Conservation (phyloP, 2,113 vertebrate genomes). For the Pterocles burchelli region DNA sequence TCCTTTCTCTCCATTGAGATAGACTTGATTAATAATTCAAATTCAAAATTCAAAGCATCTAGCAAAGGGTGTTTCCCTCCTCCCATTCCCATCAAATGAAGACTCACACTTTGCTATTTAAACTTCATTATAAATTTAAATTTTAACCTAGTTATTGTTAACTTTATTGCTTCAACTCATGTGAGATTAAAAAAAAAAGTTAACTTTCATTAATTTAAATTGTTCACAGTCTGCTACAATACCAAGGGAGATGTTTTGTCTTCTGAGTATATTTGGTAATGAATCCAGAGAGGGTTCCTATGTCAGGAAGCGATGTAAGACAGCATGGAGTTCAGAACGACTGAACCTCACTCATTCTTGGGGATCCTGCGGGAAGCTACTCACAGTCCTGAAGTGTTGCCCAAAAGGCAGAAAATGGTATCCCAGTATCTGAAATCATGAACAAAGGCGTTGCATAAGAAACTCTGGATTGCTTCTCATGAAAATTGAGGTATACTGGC, state of each 20-base stretch:
- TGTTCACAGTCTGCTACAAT: neutral
- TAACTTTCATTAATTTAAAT: neutral
- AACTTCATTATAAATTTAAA: neutral
- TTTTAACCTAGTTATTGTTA: neutral
- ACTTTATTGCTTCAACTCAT: neutral
- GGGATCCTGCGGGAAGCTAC: neutral
- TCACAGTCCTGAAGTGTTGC: neutral
- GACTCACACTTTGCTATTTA: neutral
- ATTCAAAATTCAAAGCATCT: neutral
- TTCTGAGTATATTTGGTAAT: neutral
- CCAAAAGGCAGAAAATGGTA: neutral
- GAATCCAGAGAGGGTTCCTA: neutral
- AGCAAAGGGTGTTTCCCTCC: neutral
- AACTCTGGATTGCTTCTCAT: neutral
- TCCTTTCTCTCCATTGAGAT: neutral
- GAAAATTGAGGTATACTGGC: neutral
- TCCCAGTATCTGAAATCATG: neutral
- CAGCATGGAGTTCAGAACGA: neutral
- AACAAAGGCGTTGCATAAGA: neutral
- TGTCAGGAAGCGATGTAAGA: neutral
- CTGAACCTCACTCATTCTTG: neutral
- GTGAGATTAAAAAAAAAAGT: neutral
- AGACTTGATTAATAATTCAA: neutral
- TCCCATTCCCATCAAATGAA: neutral
- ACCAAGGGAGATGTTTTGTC: neutral